Percentiles rank a stretch among this genome's conserved stretches.
Evolutionary conservation across 2,888 invertebrate genomes (phyloP).

Genomic region (Dicyrtomina minuta): DNA sequence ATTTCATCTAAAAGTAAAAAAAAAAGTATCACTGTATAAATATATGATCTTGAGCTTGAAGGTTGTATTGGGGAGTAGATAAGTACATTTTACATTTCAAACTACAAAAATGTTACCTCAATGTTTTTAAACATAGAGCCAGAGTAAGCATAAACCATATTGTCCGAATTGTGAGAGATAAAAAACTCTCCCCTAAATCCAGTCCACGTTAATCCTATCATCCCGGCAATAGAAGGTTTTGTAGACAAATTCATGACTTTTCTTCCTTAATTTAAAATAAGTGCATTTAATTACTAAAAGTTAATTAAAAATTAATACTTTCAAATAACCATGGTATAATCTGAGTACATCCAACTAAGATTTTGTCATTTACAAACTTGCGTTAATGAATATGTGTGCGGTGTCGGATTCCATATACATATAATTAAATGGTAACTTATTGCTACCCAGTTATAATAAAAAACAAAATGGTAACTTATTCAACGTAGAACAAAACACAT

Average conservation of each 20-base stretch:
- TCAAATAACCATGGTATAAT: too few species aligned
- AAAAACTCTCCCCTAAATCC: slow-evolving; percentile 59
- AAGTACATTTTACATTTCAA: too few species aligned
- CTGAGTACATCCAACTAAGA: neutral
- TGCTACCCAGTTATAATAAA: too few species aligned
- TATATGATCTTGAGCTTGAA: slow-evolving; percentile 8
- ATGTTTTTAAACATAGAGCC: slow-evolving; percentile 20
- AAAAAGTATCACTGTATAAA: too few species aligned
- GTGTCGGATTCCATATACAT: too few species aligned
- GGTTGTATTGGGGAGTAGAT: too few species aligned
- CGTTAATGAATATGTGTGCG: neutral
- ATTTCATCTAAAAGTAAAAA: slow-evolving; percentile 35
- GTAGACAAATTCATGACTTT: neutral
- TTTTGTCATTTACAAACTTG: neutral
- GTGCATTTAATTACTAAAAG: too few species aligned
- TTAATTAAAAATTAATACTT: slow-evolving; percentile 22
- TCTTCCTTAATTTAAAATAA: too few species aligned
- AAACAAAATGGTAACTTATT: too few species aligned
- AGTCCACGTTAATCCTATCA: slow-evolving; percentile 59
- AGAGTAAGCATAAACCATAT: slow-evolving; percentile 39
- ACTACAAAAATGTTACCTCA: slow-evolving; percentile 7
- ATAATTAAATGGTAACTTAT: too few species aligned
- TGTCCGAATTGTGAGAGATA: slow-evolving; percentile 53
- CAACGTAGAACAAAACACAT: too few species aligned
- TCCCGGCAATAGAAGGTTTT: slow-evolving; percentile 55